Percentiles rank a stretch among this genome's conserved stretches.
These are phyloP conservation scores for Naso thynnoides DNA, from an alignment of 2,797 vertebrate genomes.

Conservation along the genomic window DNA sequence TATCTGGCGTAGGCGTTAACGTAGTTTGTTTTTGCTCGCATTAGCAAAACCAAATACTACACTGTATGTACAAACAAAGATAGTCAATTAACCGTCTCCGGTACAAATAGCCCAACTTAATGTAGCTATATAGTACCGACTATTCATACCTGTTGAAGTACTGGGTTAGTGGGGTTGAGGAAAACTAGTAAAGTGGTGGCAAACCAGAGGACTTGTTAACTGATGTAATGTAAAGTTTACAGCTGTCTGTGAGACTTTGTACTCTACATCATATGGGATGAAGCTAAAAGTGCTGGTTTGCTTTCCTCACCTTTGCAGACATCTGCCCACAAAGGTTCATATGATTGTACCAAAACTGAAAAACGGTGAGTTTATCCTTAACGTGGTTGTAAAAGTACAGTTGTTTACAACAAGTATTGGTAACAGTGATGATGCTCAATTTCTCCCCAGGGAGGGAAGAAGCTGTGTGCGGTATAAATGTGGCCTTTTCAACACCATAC, in stretches of 20 bases:
- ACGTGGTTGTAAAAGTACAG: not conserved
- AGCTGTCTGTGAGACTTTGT: not conserved
- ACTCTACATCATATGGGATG: not conserved
- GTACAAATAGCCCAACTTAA: too few species aligned
- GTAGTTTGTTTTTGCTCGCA: not conserved
- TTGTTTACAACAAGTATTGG: not conserved
- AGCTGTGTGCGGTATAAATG: constrained; percentile 88
- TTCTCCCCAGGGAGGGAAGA: constrained; percentile 70
- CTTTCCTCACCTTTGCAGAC: constrained; percentile 62
- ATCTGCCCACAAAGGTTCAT: constrained; percentile 64
- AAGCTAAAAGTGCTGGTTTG: not conserved
- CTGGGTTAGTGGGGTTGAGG: not conserved
- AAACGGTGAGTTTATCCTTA: constrained; percentile 74
- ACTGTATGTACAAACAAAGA: too few species aligned
- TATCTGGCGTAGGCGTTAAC: not conserved
- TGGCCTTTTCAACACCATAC: constrained; percentile 85
- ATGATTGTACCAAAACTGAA: constrained; percentile 68
- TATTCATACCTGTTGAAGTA: not conserved
- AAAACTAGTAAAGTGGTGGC: not conserved
- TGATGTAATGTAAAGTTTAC: not conserved
- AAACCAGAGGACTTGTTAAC: not conserved
- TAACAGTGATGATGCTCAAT: not conserved
- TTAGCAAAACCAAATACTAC: not conserved
- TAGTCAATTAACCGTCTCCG: too few species aligned
- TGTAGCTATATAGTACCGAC: not conserved